A percentile compares a stretch with the other conserved stretches of the same genome.
phyloP scores from a whole-genome alignment of 2,113 vertebrate species.

The Triplophysa dalaica region DNA sequence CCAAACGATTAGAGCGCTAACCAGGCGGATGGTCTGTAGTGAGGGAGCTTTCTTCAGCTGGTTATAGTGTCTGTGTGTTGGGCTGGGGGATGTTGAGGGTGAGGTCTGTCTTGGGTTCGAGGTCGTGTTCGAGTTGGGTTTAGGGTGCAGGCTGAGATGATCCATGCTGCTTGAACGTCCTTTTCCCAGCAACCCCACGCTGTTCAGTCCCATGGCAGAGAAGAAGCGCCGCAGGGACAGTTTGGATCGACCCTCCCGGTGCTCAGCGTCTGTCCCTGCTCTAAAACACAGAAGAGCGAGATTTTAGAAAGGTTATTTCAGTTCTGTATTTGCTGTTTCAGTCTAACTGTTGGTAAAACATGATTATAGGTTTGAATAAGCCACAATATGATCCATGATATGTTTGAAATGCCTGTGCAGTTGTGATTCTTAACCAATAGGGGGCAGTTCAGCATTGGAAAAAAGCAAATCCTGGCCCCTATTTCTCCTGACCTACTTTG shows the following conservation, averaged over 20 bases:
- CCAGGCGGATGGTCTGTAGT: constrained; percentile 78
- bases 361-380: background rate
- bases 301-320: background rate
- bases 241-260: constrained; percentile 50
- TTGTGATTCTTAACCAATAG: constrained; percentile 30
- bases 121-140: constrained; percentile 1
- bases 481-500: constrained; percentile 49
- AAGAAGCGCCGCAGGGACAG: constrained; percentile 80
- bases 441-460: constrained; percentile 20
- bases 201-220: constrained; percentile 72
- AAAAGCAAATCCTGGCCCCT: background rate
- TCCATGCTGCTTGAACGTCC: constrained; percentile 82
- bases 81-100: background rate
- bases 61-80: rapidly evolving
- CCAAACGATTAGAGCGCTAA: constrained; percentile 56
- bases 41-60: constrained; percentile 77
- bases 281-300: background rate
- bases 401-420: background rate
- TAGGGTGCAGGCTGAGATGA: constrained; percentile 58
- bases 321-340: background rate
- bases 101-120: background rate
- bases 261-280: constrained; percentile 2
- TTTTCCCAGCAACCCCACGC: constrained; percentile 70
- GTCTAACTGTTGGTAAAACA: background rate
- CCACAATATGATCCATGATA: background rate